Evolutionary conservation across 2,888 invertebrate genomes (phyloP).

Genomic region (Lampropteryx suffumata): DNA sequence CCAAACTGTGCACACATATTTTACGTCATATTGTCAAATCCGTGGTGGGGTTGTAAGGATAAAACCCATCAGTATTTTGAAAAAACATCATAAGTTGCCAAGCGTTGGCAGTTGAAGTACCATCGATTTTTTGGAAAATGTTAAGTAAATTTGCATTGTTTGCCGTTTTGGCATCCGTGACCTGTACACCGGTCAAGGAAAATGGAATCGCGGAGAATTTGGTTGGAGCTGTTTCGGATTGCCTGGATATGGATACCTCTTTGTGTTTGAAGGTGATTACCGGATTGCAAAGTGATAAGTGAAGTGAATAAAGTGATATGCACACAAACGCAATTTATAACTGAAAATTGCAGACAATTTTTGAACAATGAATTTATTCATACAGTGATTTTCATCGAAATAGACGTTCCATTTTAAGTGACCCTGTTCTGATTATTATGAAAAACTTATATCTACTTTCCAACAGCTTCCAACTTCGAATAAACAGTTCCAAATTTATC

Average conservation of each 20-base stretch:
- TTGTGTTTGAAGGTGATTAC: slow-evolving; percentile 85
- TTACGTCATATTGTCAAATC: slow-evolving; percentile 66
- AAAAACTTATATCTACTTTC: no score
- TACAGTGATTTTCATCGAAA: not conserved
- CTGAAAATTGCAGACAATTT: slow-evolving; percentile 3
- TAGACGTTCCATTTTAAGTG: no score
- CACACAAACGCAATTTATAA: not conserved
- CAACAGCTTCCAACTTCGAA: no score
- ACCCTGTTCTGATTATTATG: no score
- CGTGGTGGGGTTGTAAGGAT: slow-evolving; percentile 75
- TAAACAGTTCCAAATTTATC: no score
- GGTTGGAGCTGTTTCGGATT: slow-evolving; percentile 77
- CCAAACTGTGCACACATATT: slow-evolving; percentile 62
- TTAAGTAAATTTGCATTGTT: slow-evolving; percentile 63
- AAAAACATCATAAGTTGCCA: slow-evolving; percentile 74
- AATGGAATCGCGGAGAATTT: slow-evolving; percentile 70
- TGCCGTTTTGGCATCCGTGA: slow-evolving; percentile 66
- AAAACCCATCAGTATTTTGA: slow-evolving; percentile 76
- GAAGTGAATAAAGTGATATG: slow-evolving; percentile 38
- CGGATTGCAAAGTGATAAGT: slow-evolving; percentile 47
- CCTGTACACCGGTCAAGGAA: slow-evolving; percentile 67
- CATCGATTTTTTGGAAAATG: slow-evolving; percentile 53
- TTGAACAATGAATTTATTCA: slow-evolving; percentile 1
- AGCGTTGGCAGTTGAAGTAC: slow-evolving; percentile 63
- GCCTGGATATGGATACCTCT: slow-evolving; percentile 82